Conservation (phyloP, 2,113 vertebrate species). For the Thryonomys swinderianus region DNA sequence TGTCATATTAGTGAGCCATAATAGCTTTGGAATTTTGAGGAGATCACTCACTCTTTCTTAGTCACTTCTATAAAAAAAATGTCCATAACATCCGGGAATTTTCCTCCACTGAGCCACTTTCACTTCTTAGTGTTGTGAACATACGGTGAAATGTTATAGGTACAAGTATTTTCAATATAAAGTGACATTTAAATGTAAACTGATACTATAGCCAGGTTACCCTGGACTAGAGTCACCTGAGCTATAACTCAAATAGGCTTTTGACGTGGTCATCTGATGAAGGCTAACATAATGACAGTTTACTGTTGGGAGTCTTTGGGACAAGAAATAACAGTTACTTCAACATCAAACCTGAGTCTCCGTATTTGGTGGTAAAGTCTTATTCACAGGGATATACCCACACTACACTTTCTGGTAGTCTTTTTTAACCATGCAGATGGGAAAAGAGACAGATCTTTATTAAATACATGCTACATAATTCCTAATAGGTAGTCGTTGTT, state of each 20-base stretch:
- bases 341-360: not conserved
- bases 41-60: slow-evolving; percentile 5
- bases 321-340: not conserved
- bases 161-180: not conserved
- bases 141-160: not conserved
- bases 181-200: not conserved
- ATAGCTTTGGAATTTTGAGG: not conserved
- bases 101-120: not conserved
- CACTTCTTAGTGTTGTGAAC: not conserved
- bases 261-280: not conserved
- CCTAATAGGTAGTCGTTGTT: not conserved
- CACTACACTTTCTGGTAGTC: not conserved
- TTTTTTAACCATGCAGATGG: not conserved
- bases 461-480: not conserved
- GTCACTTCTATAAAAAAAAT: not conserved
- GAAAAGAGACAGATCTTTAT: not conserved
- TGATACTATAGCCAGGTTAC: not conserved
- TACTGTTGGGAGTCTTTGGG: not conserved
- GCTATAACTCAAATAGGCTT: not conserved
- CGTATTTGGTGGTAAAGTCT: not conserved
- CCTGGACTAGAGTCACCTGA: not conserved
- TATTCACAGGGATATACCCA: not conserved
- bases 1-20: not conserved
- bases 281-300: not conserved
- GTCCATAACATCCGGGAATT: not conserved